Percentiles rank a stretch among this genome's conserved stretches.
Evolutionary conservation across 2,113 vertebrate genomes (phyloP).

Genomic region (Struthidea cinerea): DNA sequence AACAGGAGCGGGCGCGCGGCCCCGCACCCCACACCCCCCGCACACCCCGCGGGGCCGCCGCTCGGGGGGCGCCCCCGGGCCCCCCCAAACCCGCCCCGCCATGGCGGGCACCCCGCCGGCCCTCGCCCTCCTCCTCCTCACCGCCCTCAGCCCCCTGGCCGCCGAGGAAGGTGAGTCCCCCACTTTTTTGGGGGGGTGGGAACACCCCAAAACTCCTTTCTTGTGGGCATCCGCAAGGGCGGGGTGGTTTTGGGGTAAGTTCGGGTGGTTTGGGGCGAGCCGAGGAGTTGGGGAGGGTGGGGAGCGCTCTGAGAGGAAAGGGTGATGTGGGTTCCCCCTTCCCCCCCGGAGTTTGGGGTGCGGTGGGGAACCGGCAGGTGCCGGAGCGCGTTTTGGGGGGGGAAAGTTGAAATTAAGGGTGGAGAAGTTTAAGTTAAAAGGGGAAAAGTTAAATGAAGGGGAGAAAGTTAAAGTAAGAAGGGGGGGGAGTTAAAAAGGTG

Average conservation of each 20-base stretch:
- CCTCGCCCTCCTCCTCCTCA: neutral
- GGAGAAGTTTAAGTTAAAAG: neutral
- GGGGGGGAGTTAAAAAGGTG: neutral
- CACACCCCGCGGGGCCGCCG: neutral
- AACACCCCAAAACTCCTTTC: neutral
- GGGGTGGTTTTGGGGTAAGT: neutral
- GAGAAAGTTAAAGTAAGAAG: neutral
- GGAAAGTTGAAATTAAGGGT: neutral
- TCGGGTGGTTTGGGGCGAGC: neutral
- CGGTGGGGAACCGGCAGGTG: neutral
- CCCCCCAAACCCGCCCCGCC: slow-evolving; percentile 33
- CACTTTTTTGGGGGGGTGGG: too few species aligned
- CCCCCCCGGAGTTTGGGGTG: neutral
- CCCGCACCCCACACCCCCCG: neutral
- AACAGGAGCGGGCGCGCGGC: slow-evolving; percentile 1
- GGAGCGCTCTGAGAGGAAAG: neutral
- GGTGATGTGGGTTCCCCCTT: neutral
- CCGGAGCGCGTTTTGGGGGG: neutral
- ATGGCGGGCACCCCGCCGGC: neutral
- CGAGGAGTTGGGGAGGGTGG: neutral
- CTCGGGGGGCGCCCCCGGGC: neutral
- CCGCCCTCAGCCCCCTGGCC: neutral
- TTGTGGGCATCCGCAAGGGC: neutral
- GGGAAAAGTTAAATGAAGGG: neutral
- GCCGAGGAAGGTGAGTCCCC: neutral